A percentile compares a stretch with the other conserved stretches of the same genome.
phyloP scores from a whole-genome alignment of 2,888 invertebrate genomes.

The Lasioglossum zephyrum region DNA sequence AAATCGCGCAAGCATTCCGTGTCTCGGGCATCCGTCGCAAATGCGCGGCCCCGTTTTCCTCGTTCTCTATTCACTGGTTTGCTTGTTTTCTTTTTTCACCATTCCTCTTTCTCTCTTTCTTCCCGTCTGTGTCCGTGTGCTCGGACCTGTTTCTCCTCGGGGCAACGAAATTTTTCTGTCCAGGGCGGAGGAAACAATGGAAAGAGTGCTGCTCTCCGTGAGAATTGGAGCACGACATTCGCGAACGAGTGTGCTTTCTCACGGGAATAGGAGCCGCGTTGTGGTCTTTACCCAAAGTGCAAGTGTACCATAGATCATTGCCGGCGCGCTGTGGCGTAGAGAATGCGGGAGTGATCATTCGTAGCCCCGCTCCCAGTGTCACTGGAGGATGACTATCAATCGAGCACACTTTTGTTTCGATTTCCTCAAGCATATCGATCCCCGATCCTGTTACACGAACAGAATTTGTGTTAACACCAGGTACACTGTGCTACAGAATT shows the following conservation, averaged over 20 bases:
- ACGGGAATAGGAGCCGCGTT: constrained; percentile 46
- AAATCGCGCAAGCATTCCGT: constrained; percentile 9
- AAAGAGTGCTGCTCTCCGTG: constrained; percentile 40
- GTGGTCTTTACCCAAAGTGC: constrained; percentile 58
- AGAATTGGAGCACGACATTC: constrained; percentile 56
- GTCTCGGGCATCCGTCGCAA: background rate
- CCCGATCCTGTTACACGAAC: background rate
- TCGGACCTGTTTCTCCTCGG: background rate
- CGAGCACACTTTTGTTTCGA: background rate
- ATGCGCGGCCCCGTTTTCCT: background rate
- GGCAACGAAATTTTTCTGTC: constrained; percentile 33
- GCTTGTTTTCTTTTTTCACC: background rate
- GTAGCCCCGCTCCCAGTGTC: background rate
- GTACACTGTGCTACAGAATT: background rate
- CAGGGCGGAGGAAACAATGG: constrained; percentile 17
- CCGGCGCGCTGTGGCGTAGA: background rate
- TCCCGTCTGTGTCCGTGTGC: background rate
- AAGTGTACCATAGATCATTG: constrained; percentile 44
- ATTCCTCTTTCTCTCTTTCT: background rate
- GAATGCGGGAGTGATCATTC: background rate
- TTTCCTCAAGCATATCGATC: background rate
- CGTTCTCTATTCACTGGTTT: background rate
- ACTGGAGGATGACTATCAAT: constrained; percentile 12
- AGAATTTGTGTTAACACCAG: background rate
- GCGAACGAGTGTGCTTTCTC: constrained; percentile 61